Evolutionary conservation across 2,113 vertebrate genomes (phyloP).

Genomic region (Callipepla squamata): DNA sequence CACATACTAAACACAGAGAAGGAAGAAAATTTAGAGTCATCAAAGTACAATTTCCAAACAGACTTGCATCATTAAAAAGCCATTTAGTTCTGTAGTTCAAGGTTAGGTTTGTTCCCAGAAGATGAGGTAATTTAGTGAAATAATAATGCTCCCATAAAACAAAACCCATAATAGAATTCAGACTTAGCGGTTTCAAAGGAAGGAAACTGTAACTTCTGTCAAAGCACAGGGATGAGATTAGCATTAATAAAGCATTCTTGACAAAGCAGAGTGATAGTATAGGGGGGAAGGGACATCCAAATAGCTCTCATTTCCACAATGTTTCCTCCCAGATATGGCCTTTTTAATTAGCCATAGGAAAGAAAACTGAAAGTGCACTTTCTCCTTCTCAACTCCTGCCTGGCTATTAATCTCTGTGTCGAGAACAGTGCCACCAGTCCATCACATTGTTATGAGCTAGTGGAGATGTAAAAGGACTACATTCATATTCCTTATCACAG

Average conservation of each 20-base stretch:
- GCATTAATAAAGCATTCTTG: conserved; percentile 56
- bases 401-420: neutral
- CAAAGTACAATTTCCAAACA: conserved; percentile 49
- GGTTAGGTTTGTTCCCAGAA: conserved; percentile 69
- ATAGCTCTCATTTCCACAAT: conserved; percentile 63
- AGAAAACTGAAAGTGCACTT: conserved; percentile 68
- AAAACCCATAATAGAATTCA: conserved; percentile 61
- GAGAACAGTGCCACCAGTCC: conserved; percentile 11
- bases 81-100: conserved; percentile 64
- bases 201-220: conserved; percentile 74
- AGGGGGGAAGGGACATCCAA: conserved; percentile 49
- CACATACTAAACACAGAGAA: neutral
- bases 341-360: conserved; percentile 69
- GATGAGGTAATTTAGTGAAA: conserved; percentile 73
- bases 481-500: conserved; percentile 54
- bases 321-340: conserved; percentile 59
- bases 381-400: conserved; percentile 43
- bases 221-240: conserved; percentile 70
- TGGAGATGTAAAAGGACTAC: conserved; percentile 11
- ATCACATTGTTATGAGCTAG: conserved; percentile 46
- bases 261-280: conserved; percentile 44
- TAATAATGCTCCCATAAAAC: conserved; percentile 63
- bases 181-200: conserved; percentile 65
- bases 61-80: conserved; percentile 60
- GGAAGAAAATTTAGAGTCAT: conserved; percentile 42